phyloP scores from a whole-genome alignment of 2,797 vertebrate species.

The Onychomys leucogaster region DNA sequence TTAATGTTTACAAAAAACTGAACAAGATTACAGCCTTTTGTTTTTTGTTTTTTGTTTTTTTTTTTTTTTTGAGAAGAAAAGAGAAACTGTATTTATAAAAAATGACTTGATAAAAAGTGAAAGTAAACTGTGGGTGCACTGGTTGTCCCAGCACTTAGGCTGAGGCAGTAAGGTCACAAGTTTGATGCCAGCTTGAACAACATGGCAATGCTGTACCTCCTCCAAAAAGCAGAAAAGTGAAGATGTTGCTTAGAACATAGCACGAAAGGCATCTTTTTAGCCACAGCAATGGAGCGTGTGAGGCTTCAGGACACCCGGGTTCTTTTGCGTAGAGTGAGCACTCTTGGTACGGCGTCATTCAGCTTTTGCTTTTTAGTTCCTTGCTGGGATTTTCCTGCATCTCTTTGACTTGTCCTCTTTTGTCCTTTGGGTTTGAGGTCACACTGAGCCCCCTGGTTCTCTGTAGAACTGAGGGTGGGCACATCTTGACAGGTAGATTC shows the following conservation, averaged over 20 bases:
- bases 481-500: conserved; percentile 41
- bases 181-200: neutral
- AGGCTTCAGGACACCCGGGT: conserved; percentile 88
- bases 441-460: conserved; percentile 71
- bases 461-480: neutral
- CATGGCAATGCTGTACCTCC: neutral
- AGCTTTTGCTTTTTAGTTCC: conserved; percentile 88
- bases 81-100: neutral
- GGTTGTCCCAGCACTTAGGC: neutral
- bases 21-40: conserved; percentile 8
- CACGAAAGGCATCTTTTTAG: neutral
- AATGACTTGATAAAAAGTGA: neutral
- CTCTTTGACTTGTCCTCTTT: conserved; percentile 90
- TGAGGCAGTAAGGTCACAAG: neutral
- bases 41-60: too few species aligned
- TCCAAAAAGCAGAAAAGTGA: neutral
- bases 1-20: neutral
- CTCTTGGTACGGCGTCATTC: conserved; percentile 86
- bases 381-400: conserved; percentile 85
- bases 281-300: neutral
- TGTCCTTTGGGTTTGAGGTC: conserved; percentile 84
- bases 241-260: neutral
- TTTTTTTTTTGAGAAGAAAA: conserved; percentile 45
- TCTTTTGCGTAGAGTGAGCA: conserved; percentile 91
- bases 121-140: neutral